Base-by-base conservation (phyloP, 1,140 invertebrate species). In the Agraylea sexmaculata region DNA sequence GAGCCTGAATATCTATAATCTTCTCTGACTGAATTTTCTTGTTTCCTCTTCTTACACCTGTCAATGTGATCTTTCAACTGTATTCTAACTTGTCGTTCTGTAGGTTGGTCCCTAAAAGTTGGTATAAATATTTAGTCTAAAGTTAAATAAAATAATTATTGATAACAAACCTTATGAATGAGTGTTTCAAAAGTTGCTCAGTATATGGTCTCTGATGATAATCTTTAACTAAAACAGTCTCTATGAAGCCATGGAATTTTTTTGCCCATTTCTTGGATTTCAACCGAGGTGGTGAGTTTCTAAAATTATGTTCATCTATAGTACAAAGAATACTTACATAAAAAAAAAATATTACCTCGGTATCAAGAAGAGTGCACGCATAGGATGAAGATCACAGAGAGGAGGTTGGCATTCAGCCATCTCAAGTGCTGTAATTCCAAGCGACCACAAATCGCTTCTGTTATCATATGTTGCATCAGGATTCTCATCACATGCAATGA, bases 401-500 rank as follows among this genome's bases (percentile, higher is more conserved):
- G 92, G 96, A 40, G 96, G 96, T 68, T 98, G 94, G 58, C 92
- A 95, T 71, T 99, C 96, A 29, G 95, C 95, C 95, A 99, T 99
- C 76, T 99, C 96, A 47, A 99, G 73, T 20, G 94, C 91, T 22
- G 94, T 98, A 53, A 99, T 99, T 54, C 93, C 95, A 45, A 99
- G 73, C 31, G 91, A 96, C 95, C 95, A 99, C 32, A 98, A 70
- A 69, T 99, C 95, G 61, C 88, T 94, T 60, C 95, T 79, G 69
- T 98, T 98, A 64, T 99, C 96, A 60, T 99, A 99, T 25, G 96
- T 99, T 20, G 95, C 95, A 61, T 99, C 94, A 29, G 94, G 91
- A 70, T 99, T 99, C 68, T 99, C 94, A 70, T 99, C 96, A 68
- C 96, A 99, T 35, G 94, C 95, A 61, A 99, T 99, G n/a, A 99